Conservation (phyloP, 2,113 vertebrate genomes). For the Leptocoma aspasia region DNA sequence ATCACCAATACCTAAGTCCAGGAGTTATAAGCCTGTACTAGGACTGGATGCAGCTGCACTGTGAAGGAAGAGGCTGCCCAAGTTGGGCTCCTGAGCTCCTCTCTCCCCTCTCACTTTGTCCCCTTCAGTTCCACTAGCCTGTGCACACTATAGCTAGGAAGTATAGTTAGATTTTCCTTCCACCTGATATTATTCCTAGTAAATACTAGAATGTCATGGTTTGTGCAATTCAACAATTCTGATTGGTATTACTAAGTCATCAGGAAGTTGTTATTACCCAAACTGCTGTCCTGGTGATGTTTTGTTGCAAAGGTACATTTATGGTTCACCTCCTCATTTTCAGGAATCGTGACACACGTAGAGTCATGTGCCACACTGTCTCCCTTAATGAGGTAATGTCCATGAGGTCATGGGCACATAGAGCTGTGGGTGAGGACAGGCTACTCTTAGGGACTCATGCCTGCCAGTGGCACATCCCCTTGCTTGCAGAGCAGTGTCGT, state of each 20-base stretch:
- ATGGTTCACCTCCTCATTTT: neutral
- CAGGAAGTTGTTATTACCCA: neutral
- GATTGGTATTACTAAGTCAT: neutral
- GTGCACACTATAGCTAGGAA: neutral
- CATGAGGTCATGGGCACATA: neutral
- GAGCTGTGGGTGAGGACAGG: neutral
- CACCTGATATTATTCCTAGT: neutral
- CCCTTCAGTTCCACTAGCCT: neutral
- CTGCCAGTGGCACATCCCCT: neutral
- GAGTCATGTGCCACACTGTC: neutral
- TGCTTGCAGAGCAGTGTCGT: neutral
- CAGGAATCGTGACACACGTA: neutral
- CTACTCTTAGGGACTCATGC: neutral
- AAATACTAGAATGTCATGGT: neutral
- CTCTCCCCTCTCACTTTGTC: neutral
- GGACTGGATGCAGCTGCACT: neutral
- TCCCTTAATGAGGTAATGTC: neutral
- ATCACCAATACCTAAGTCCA: neutral
- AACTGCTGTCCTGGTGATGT: neutral
- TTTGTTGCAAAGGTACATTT: neutral
- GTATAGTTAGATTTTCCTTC: neutral
- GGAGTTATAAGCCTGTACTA: neutral
- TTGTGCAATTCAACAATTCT: neutral
- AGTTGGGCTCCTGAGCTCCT: neutral
- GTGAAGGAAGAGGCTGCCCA: neutral